These are phyloP conservation scores for Lasioglossum pauxillum DNA, from an alignment of 2,888 invertebrate species.

Conservation along the genomic window DNA sequence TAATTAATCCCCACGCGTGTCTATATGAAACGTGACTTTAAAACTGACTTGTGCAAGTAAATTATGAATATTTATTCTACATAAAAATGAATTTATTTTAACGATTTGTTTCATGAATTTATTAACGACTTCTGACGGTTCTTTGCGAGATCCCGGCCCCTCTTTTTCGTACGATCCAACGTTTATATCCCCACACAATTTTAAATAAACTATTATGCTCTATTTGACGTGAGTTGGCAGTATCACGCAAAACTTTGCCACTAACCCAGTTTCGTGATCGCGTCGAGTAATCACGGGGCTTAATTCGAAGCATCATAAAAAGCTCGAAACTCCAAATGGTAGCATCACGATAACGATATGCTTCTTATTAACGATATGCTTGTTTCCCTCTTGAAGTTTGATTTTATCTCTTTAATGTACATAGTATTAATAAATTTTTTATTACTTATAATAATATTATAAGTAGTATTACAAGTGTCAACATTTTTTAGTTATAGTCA, in stretches of 20 bases:
- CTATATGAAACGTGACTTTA: not conserved
- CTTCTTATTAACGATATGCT: too few relatives aligned
- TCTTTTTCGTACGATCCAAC: not conserved
- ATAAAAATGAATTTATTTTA: not conserved
- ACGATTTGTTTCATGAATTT: not conserved
- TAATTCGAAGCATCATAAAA: not conserved
- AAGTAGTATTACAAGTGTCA: too few relatives aligned
- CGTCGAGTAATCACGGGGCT: not conserved
- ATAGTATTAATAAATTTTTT: not conserved
- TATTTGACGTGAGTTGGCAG: constrained; percentile 5
- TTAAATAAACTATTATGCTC: not conserved
- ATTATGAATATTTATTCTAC: not conserved
- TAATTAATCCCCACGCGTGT: not conserved
- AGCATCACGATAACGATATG: not conserved
- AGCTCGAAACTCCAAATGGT: not conserved
- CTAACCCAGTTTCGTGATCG: not conserved
- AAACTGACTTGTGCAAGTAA: not conserved
- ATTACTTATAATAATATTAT: not conserved
- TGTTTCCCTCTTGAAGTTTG: not conserved
- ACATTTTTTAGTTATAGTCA: not conserved
- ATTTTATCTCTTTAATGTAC: not conserved
- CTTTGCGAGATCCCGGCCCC: not conserved
- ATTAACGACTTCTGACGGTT: not conserved
- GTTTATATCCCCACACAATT: not conserved
- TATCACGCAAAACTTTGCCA: not conserved